A percentile compares a stretch with the other conserved stretches of the same genome.
Evolutionary conservation across 37 sponge, comb jelly and placozoan genomes (phyloP).

Genomic region (Axinella damicornis): DNA sequence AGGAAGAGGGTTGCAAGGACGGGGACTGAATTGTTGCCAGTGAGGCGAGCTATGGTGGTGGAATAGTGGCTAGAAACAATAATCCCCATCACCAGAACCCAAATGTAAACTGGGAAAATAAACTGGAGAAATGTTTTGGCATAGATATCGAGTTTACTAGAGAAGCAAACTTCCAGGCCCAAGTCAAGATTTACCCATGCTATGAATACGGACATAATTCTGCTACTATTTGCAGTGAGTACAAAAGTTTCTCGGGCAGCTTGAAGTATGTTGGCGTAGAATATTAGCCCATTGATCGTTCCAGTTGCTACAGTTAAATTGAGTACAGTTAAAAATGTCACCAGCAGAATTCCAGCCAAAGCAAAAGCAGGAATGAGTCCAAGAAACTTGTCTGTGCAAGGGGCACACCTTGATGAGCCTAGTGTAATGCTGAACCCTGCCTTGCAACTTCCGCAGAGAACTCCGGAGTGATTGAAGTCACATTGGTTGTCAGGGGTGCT

Average conservation of each 20-base stretch:
- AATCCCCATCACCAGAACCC: neutral
- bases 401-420: neutral
- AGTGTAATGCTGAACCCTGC: neutral
- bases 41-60: neutral
- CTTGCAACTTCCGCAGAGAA: neutral
- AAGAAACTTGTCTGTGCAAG: neutral
- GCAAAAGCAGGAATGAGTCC: neutral
- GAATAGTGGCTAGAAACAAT: neutral
- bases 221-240: neutral
- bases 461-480: neutral
- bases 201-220: neutral
- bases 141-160: neutral
- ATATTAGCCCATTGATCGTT: neutral
- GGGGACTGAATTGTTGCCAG: neutral
- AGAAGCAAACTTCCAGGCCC: slow-evolving; percentile 1
- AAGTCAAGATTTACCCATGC: slow-evolving; percentile 16
- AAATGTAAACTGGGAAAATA: slow-evolving; percentile 9
- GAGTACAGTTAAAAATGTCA: neutral
- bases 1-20: slow-evolving; percentile 7
- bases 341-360: neutral
- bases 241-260: neutral
- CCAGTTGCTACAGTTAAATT: neutral
- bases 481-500: neutral
- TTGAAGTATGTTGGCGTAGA: neutral
- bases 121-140: slow-evolving; percentile 7